phyloP scores from a whole-genome alignment of 2,113 vertebrate species.

The Rhabdornis inornatus region DNA sequence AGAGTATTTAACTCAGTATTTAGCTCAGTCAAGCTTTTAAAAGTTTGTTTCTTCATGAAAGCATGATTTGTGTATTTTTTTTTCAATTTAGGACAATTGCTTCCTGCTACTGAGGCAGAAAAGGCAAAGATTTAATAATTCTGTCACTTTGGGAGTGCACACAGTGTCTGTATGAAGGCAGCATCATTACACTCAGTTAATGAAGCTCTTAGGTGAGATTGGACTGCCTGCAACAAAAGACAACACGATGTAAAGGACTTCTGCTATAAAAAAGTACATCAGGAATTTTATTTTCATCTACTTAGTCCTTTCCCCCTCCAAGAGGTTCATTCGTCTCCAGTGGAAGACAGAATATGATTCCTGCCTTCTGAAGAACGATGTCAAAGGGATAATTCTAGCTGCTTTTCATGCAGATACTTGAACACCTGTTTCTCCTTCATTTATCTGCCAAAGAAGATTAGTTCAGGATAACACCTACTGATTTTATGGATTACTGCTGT shows the following conservation, averaged over 20 bases:
- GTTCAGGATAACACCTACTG: constrained; percentile 21
- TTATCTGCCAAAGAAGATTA: neutral
- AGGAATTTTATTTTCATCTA: neutral
- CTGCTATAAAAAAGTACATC: neutral
- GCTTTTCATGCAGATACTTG: neutral
- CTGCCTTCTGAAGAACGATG: constrained; percentile 3
- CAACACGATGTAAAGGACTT: neutral
- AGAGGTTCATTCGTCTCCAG: neutral
- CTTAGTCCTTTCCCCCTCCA: neutral
- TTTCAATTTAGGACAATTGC: neutral
- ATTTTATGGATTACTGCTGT: neutral
- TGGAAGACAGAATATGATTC: constrained; percentile 1
- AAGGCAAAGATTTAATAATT: neutral
- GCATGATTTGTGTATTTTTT: neutral
- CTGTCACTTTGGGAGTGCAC: neutral
- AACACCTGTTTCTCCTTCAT: constrained; percentile 48
- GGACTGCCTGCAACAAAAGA: neutral
- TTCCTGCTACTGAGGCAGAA: neutral
- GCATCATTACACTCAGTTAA: neutral
- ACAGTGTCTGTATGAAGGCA: neutral
- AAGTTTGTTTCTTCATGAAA: constrained; percentile 19
- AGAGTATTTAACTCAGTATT: neutral
- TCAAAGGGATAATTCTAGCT: constrained; percentile 25
- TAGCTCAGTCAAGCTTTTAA: constrained; percentile 12
- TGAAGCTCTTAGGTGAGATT: neutral